phyloP scores from a whole-genome alignment of 2,888 invertebrate species.

The Muschampia plurimacula region DNA sequence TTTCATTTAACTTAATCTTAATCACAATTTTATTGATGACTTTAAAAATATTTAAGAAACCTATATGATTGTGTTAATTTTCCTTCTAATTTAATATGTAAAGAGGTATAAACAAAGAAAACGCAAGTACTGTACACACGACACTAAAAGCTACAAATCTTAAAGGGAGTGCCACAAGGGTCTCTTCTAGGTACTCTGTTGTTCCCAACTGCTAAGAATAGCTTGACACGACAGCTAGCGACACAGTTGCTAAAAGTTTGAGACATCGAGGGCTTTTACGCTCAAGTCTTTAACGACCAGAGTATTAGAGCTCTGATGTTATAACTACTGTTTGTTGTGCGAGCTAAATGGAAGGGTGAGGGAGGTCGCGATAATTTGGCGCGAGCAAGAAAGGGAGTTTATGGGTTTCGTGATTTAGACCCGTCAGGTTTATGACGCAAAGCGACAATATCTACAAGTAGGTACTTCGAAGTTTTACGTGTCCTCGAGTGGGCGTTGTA shows the following conservation, averaged over 20 bases:
- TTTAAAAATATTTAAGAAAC: no score
- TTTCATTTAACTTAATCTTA: not conserved
- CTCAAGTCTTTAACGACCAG: slow-evolving; percentile 63
- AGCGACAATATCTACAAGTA: slow-evolving; percentile 65
- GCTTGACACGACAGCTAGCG: slow-evolving; percentile 67
- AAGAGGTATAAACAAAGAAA: slow-evolving; percentile 16
- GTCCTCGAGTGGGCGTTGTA: slow-evolving; percentile 50
- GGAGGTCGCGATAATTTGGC: slow-evolving; percentile 55
- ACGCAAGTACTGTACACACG: slow-evolving; percentile 53
- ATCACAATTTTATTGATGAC: not conserved
- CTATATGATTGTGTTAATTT: not conserved
- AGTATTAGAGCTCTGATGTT: slow-evolving; percentile 49
- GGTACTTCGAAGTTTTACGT: slow-evolving; percentile 57
- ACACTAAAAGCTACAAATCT: slow-evolving; percentile 75
- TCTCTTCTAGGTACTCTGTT: slow-evolving; percentile 70
- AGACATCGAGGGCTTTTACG: slow-evolving; percentile 80
- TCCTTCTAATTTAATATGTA: not conserved
- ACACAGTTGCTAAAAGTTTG: slow-evolving; percentile 81
- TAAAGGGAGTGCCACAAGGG: slow-evolving; percentile 69
- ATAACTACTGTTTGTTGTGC: slow-evolving; percentile 46
- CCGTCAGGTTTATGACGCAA: slow-evolving; percentile 69
- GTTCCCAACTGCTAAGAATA: slow-evolving; percentile 69
- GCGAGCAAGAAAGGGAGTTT: slow-evolving; percentile 53
- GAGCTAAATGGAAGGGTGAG: slow-evolving; percentile 41
- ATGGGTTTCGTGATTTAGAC: slow-evolving; percentile 72